phyloP scores from a whole-genome alignment of 2,888 invertebrate species.

The Drosophila kuntzei region DNA sequence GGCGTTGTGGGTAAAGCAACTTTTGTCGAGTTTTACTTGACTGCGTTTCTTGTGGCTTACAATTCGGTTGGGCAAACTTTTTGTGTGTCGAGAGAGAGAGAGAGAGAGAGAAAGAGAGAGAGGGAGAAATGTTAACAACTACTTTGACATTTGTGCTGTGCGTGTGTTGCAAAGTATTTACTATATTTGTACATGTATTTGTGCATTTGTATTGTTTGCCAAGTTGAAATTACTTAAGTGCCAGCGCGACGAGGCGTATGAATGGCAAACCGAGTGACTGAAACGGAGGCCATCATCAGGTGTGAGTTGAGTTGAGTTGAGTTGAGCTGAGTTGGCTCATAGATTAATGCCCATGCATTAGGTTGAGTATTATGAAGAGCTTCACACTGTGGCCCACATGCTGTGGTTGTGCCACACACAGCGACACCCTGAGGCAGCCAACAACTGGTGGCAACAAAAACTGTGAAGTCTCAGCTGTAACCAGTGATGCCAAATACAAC shows the following conservation, averaged over 20 bases:
- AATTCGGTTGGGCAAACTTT: slow-evolving; percentile 69
- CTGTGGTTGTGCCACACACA: slow-evolving; percentile 23
- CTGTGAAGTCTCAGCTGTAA: too few species aligned
- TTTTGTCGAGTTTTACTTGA: slow-evolving; percentile 66
- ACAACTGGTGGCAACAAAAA: slow-evolving; percentile 17
- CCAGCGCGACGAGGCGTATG: slow-evolving; percentile 67
- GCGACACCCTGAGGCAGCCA: slow-evolving; percentile 4
- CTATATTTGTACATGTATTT: slow-evolving; percentile 2
- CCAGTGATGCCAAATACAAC: slow-evolving; percentile 10
- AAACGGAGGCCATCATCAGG: slow-evolving; percentile 46
- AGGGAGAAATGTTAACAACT: slow-evolving; percentile 75
- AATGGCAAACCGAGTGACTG: slow-evolving; percentile 49
- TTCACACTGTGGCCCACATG: slow-evolving; percentile 45
- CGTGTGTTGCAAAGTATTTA: slow-evolving; percentile 18
- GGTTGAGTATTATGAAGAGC: slow-evolving; percentile 55
- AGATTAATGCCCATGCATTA: slow-evolving; percentile 73
- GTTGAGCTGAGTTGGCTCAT: slow-evolving; percentile 39
- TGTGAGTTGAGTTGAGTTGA: slow-evolving; percentile 16
- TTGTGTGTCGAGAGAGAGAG: slow-evolving; percentile 23
- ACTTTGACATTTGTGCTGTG: slow-evolving; percentile 74
- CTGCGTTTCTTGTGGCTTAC: slow-evolving; percentile 69
- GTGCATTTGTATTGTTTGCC: slow-evolving; percentile 47
- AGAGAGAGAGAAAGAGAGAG: slow-evolving; percentile 10
- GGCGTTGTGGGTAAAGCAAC: slow-evolving; percentile 47
- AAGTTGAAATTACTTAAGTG: slow-evolving; percentile 76